Conservation (phyloP, 2,797 vertebrate genomes). For the Parotocinclus haroldoi region DNA sequence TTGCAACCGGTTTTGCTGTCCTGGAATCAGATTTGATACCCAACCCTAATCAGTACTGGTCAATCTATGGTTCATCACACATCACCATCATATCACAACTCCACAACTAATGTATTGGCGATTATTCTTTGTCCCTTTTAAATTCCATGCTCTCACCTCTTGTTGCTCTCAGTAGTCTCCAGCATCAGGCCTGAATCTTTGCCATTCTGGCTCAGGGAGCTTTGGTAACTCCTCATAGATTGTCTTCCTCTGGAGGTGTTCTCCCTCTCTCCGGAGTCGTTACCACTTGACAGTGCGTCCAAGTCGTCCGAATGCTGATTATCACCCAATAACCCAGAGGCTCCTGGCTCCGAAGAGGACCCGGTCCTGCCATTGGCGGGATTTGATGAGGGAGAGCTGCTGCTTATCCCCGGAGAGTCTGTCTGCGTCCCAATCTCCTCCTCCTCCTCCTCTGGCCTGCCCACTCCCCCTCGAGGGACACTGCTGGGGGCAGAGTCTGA, state of each 20-base stretch:
- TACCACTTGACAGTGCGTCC: slow-evolving; percentile 83
- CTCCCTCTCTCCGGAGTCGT: slow-evolving; percentile 76
- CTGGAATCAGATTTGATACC: too few species aligned
- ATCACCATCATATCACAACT: background rate
- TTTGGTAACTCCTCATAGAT: slow-evolving; percentile 79
- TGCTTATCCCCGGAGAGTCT: slow-evolving; percentile 38
- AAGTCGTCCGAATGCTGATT: slow-evolving; percentile 74
- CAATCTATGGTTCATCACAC: background rate
- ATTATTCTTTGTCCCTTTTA: too few species aligned
- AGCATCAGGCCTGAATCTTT: slow-evolving; percentile 87
- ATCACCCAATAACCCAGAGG: slow-evolving; percentile 53
- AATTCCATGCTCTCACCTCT: slow-evolving; percentile 69
- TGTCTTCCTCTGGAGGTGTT: slow-evolving; percentile 62
- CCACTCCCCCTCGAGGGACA: slow-evolving; percentile 60
- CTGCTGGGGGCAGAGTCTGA: slow-evolving; percentile 64
- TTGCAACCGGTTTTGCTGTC: too few species aligned
- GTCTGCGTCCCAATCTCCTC: slow-evolving; percentile 52
- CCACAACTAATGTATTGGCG: too few species aligned
- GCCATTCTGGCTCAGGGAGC: slow-evolving; percentile 78
- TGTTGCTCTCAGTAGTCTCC: slow-evolving; percentile 83
- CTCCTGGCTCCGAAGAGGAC: slow-evolving; percentile 57
- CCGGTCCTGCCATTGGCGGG: slow-evolving; percentile 48
- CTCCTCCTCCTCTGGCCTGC: slow-evolving; percentile 59
- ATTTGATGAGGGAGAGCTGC: slow-evolving; percentile 34
- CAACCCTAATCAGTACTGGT: background rate